Percentiles rank a stretch among this genome's conserved stretches.
Evolutionary conservation across 1,140 invertebrate species (phyloP).

Genomic region (Papilio polytes): DNA sequence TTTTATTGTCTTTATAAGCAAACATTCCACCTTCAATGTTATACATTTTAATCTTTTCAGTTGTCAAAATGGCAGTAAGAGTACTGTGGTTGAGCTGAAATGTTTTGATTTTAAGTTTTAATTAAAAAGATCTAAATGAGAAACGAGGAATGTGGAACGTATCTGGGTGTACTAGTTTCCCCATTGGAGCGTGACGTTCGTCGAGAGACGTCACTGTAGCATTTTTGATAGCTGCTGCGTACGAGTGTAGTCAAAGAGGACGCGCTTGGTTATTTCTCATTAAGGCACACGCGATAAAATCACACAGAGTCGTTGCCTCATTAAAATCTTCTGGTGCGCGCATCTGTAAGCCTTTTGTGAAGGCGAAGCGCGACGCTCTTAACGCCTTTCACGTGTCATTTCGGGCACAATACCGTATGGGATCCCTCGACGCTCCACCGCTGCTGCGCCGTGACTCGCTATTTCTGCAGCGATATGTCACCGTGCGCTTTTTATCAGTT

Average conservation of each 20-base stretch:
- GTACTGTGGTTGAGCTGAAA: not conserved
- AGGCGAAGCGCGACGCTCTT: slow-evolving; percentile 74
- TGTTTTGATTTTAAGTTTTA: not conserved
- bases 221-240: slow-evolving; percentile 68
- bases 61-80: not conserved
- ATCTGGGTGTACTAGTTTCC: slow-evolving; percentile 48
- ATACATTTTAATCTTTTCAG: slow-evolving; percentile 13
- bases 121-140: slow-evolving; percentile 32
- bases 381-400: slow-evolving; percentile 82
- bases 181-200: slow-evolving; percentile 46
- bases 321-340: slow-evolving; percentile 83
- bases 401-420: slow-evolving; percentile 76
- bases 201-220: slow-evolving; percentile 59
- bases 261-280: slow-evolving; percentile 83
- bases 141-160: slow-evolving; percentile 5
- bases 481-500: slow-evolving; percentile 71
- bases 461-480: slow-evolving; percentile 70
- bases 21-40: slow-evolving; percentile 52
- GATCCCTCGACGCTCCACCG: slow-evolving; percentile 19
- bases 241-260: slow-evolving; percentile 77
- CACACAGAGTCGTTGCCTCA: slow-evolving; percentile 82
- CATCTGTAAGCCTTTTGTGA: slow-evolving; percentile 83
- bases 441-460: slow-evolving; percentile 56
- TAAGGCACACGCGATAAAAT: slow-evolving; percentile 80
- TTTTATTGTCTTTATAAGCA: slow-evolving; percentile 71